A percentile compares a stretch with the other conserved stretches of the same genome.
phyloP scores from a whole-genome alignment of 2,888 invertebrate genomes.

The Ophion slaviceki region DNA sequence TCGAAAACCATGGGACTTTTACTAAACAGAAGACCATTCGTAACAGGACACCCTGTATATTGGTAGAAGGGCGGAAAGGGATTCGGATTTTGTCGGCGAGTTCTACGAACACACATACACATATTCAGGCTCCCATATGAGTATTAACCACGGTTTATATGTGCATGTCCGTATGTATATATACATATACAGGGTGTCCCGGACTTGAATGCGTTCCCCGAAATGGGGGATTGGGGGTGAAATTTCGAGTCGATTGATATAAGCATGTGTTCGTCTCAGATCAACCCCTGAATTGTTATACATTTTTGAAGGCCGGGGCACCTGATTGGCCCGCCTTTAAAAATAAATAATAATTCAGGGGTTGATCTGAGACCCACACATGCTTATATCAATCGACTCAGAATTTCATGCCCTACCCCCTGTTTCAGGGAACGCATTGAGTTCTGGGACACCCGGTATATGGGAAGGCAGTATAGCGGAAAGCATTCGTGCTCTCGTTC shows the following conservation, averaged over 20 bases:
- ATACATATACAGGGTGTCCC: too few species aligned
- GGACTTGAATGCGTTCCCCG: background rate
- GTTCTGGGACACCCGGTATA: background rate
- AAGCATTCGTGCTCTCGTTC: conserved; percentile 47
- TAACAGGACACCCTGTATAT: background rate
- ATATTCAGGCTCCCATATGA: background rate
- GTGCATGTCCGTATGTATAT: too few species aligned
- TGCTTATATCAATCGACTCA: too few species aligned
- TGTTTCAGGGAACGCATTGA: too few species aligned
- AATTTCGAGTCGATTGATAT: too few species aligned
- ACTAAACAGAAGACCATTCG: background rate
- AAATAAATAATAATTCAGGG: too few species aligned
- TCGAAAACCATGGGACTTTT: background rate
- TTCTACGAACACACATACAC: conserved; percentile 15
- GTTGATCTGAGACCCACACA: too few species aligned
- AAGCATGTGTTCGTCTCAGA: too few species aligned
- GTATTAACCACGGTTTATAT: too few species aligned
- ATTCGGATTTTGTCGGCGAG: conserved; percentile 46
- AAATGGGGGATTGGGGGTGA: background rate
- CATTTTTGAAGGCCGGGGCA: too few species aligned
- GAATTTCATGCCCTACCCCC: background rate
- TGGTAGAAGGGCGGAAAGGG: conserved; percentile 29
- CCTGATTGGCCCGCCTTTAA: too few species aligned
- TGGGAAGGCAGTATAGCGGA: conserved; percentile 28
- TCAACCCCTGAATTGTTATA: too few species aligned